Conservation (phyloP, 2,888 invertebrate species). For the Gastrophysa polygoni region DNA sequence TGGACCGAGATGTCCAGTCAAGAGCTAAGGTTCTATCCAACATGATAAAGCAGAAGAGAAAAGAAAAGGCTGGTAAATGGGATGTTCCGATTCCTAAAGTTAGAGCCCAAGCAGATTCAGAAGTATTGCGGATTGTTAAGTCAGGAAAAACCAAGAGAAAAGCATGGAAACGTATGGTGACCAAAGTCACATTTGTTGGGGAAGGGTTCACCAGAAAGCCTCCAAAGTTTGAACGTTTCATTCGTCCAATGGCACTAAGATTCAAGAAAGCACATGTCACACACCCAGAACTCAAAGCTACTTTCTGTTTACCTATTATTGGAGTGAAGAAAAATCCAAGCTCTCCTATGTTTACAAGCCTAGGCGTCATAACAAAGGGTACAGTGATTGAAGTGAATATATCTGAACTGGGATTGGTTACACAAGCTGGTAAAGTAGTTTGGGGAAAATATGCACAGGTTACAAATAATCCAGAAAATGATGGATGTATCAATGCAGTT, state of each 20-base stretch:
- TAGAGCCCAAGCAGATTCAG: conserved; percentile 92
- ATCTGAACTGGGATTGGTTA: conserved; percentile 97
- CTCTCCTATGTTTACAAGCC: conserved; percentile 93
- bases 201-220: conserved; percentile 99
- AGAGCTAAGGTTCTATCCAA: conserved; percentile 96
- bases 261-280: conserved; percentile 99
- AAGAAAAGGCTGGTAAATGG: conserved; percentile 99
- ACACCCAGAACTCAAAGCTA: conserved; percentile 98
- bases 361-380: conserved; percentile 99
- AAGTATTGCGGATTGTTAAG: conserved; percentile 92
- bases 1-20: conserved; percentile 94
- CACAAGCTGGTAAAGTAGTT: conserved; percentile 98
- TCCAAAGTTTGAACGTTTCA: conserved; percentile 98
- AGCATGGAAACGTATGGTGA: conserved; percentile 99
- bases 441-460: conserved; percentile 99
- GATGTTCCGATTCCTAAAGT: conserved; percentile 99
- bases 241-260: conserved; percentile 94
- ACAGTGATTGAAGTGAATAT: conserved; percentile 98
- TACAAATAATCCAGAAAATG: conserved; percentile 99
- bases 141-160: conserved; percentile 93
- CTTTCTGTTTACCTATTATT: conserved; percentile 95
- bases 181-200: conserved; percentile 97
- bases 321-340: conserved; percentile 99
- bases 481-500: conserved; percentile 99
- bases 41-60: conserved; percentile 99